Conservation (phyloP, 2,113 vertebrate genomes). For the Zingel zingel region DNA sequence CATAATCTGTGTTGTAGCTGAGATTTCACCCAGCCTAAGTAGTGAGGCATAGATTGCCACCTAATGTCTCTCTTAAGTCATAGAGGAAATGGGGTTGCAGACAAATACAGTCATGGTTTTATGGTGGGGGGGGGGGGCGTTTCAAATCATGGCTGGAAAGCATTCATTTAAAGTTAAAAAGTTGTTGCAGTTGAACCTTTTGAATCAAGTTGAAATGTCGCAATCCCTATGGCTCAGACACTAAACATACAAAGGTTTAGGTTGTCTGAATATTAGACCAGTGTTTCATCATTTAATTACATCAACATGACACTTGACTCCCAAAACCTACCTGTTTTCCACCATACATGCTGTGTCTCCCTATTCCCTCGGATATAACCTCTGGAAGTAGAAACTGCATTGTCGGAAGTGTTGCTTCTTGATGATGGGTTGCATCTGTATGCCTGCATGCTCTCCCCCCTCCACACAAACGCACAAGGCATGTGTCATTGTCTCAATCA, state of each 20-base stretch:
- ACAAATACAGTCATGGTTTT: neutral
- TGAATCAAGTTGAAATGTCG: neutral
- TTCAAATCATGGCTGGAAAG: neutral
- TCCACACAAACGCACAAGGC: conserved; percentile 19
- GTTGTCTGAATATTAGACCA: neutral
- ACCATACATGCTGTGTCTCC: conserved; percentile 23
- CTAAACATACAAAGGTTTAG: neutral
- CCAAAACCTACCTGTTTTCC: conserved; percentile 28
- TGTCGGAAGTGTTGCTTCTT: neutral
- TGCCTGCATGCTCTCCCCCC: conserved; percentile 63
- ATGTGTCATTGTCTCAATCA: conserved; percentile 51
- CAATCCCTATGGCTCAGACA: neutral
- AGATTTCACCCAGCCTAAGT: neutral
- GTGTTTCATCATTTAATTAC: conserved; percentile 1
- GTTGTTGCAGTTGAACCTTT: neutral
- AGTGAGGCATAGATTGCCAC: neutral
- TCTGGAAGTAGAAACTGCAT: conserved; percentile 37
- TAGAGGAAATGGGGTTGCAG: conserved; percentile 5
- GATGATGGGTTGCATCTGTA: conserved; percentile 10
- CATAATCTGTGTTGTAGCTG: conserved; percentile 23
- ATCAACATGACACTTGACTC: neutral
- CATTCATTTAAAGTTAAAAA: neutral
- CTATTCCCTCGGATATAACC: conserved; percentile 23
- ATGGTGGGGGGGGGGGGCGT: neutral
- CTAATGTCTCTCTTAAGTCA: conserved; percentile 15